Percentiles rank a stretch among this genome's conserved stretches.
These are phyloP conservation scores for Globodera rostochiensis DNA, from an alignment of 1,140 invertebrate genomes.

Conservation along the genomic window DNA sequence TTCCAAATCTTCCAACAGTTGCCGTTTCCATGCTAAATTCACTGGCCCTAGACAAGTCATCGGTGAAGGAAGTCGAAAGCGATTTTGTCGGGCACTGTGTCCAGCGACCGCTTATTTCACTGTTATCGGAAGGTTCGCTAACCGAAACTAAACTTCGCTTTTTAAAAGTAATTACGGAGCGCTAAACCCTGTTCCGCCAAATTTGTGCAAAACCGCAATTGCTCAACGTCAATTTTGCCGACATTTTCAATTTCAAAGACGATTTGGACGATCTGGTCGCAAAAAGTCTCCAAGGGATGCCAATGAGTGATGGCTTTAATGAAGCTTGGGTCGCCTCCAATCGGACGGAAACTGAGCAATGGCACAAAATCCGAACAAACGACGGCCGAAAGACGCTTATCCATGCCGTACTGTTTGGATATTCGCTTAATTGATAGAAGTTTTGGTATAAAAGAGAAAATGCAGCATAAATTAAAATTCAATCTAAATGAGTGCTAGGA, in stretches of 20 bases:
- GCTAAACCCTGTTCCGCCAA: not conserved
- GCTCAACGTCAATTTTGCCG: not conserved
- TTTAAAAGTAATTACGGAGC: not conserved
- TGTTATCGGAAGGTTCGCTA: not conserved
- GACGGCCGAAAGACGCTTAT: not conserved
- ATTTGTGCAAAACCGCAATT: conserved; percentile 8
- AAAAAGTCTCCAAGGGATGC: not conserved
- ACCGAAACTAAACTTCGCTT: not conserved
- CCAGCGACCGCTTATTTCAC: not conserved
- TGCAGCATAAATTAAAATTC: not conserved
- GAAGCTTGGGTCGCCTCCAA: not conserved
- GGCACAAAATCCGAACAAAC: not conserved
- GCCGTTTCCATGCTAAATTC: not conserved
- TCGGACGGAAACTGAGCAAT: conserved; percentile 5
- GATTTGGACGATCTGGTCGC: conserved; percentile 6
- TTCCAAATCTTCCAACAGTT: not conserved
- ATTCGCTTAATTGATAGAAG: not conserved
- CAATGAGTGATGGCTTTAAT: not conserved
- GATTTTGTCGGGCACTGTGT: not conserved
- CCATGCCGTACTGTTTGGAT: not conserved
- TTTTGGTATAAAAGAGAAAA: not conserved
- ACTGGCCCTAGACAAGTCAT: not conserved
- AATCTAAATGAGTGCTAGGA: not conserved
- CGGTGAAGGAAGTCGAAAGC: not conserved
- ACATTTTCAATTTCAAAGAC: conserved; percentile 5